These are phyloP conservation scores for Eremophila alpestris DNA, from an alignment of 2,797 vertebrate genomes.

Conservation along the genomic window DNA sequence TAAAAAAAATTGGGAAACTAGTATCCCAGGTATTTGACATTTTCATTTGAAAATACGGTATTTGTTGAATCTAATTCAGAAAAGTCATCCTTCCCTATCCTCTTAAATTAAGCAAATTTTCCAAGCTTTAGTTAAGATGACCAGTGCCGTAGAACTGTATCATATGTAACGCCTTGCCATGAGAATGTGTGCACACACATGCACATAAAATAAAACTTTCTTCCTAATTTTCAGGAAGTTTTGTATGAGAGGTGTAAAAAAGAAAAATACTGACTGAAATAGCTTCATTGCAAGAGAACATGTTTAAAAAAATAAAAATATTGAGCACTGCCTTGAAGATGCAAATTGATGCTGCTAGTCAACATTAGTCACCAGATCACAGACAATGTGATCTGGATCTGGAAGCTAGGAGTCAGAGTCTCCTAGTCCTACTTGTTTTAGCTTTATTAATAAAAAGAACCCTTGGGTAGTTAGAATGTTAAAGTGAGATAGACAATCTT, in stretches of 20 bases:
- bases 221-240: not conserved
- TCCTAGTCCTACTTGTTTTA: not conserved
- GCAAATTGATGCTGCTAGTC: not conserved
- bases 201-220: not conserved
- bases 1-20: conserved; percentile 77
- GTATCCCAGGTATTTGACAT: conserved; percentile 71
- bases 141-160: not conserved
- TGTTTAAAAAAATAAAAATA: not conserved
- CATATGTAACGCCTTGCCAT: fast-evolving
- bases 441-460: not conserved
- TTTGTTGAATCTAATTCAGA: not conserved
- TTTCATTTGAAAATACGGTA: not conserved
- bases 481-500: not conserved
- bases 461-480: not conserved
- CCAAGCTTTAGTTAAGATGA: not conserved
- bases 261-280: not conserved
- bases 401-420: not conserved
- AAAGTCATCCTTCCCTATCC: not conserved
- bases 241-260: not conserved
- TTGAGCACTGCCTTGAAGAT: not conserved
- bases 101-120: not conserved
- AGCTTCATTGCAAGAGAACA: not conserved
- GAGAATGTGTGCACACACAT: fast-evolving
- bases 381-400: not conserved
- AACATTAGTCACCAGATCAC: not conserved